Evolutionary conservation across 1,140 invertebrate species (phyloP), one percentile per base, ranked within the genome.

Genomic region (Megathymus violae): DNA sequence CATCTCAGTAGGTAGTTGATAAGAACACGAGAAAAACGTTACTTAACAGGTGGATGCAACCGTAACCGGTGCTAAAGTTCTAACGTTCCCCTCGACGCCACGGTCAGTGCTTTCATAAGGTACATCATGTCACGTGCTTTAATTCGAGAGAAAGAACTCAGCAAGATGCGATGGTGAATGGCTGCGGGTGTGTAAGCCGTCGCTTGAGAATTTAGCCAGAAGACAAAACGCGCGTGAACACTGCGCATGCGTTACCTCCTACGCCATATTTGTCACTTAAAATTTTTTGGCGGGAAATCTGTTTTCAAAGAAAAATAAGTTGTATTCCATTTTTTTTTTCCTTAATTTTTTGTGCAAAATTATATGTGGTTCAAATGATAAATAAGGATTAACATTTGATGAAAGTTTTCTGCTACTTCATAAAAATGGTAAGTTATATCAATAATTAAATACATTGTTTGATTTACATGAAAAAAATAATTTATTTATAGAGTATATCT

Each of bases 51-150:
- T 47, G 15, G 19, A 47, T 38, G 16, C 31, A 13, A 46, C 34
- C 22, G 27, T 17, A 13, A 46, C 34, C 22, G 27, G 27, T 61
- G 46, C 67, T 65, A 67, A 69, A 75, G 69, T 67, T 66, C 64
- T 50, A 62, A 71, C 64, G 40, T 31, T 31, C 27, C 27, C 9
- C 61, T 77, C 68, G 15, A 58, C 52, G 41, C 76, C 78, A 81
- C 80, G 76, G 77, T 67, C 75, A 69, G 68, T 78, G 71, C 85
- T 86, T 86, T 86, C 85, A 81, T 85, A 79, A 81, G 71, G 68
- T 71, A 71, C 75, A 87, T 88, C 79, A 81, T 79, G 84, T 85
- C 78, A 84, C 80, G 84, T 85, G 80, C 76, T 64, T 79, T 69
- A 68, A 59, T 70, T 71, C 70, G 48, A 64, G 72, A 87, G 86